Conservation (phyloP, 2,113 vertebrate genomes). For the Callochromis pleurospilus region DNA sequence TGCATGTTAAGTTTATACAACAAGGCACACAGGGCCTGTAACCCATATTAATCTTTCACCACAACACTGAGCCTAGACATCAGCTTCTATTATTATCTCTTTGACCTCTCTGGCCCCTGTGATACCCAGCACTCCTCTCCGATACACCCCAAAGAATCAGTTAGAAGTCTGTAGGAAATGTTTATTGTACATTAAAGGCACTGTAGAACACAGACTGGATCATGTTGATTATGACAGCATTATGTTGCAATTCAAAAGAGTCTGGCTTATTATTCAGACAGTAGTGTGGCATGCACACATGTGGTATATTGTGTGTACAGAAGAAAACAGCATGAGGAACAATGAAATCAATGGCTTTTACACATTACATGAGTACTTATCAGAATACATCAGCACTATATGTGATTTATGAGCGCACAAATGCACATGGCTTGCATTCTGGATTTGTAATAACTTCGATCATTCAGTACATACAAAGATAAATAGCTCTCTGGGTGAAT, state of each 20-base stretch:
- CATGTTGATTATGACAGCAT: not conserved
- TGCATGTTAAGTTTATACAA: not conserved
- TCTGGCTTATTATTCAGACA: not conserved
- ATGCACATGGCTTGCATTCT: not conserved
- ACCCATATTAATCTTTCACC: conserved; percentile 44
- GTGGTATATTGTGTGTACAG: not conserved
- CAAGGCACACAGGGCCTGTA: conserved; percentile 11
- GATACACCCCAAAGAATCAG: not conserved
- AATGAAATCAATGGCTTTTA: not conserved
- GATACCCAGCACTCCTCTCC: not conserved
- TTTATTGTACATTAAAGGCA: conserved; percentile 26
- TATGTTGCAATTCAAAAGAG: not conserved
- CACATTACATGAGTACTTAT: not conserved
- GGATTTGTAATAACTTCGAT: not conserved
- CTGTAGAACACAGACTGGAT: not conserved
- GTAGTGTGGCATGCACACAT: not conserved
- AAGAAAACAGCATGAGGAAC: not conserved
- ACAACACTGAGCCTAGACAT: conserved; percentile 30
- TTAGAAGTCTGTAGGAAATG: not conserved
- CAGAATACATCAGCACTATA: not conserved
- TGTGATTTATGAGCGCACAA: not conserved
- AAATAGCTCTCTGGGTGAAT: not conserved
- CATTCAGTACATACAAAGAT: not conserved
- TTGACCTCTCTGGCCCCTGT: conserved; percentile 17
- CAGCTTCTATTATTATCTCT: conserved; percentile 44